Evolutionary conservation across 2,113 vertebrate species (phyloP), one percentile per base, ranked within the genome.

Genomic region (Siphamia tubifer): DNA sequence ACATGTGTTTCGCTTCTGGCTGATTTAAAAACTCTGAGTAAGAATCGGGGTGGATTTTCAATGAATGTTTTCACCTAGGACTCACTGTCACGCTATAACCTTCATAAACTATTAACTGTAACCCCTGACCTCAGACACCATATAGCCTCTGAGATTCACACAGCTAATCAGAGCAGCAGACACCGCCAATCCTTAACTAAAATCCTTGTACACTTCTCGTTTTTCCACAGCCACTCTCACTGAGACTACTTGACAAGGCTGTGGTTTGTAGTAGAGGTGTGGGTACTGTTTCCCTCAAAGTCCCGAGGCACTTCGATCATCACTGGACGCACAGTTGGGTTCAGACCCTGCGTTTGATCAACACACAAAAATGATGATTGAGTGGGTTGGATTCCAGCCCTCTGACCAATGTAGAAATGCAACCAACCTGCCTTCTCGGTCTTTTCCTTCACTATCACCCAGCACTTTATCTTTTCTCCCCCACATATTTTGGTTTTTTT

Each of bases 101-200:
- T 35, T 34, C 23, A 38, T 48, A 34, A 66, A 30, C 49, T 57
- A n/a, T n/a, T n/a, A n/a, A n/a, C n/a, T n/a, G 32, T 75, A 61
- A 81, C 32, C 68, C 61, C 34, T 82, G 69, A 85, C 76, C 78
- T 80, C 74, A 71, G 74, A 78, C 80, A 84, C 82, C 73, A 40
- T 63, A 74, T 56, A 82, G 71, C 71, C 77, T 84, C 81, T 82
- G 77, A 81, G 74, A 52, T 63, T 47, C 51, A 68, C 75, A 39
- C 65, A 73, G 38, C 47, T 68, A 77, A 35, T 27, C 31, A 49
- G 30, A 68, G 64, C 49, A 68, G 62, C 68, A 77, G 44, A 61
- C 52, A 74, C 68, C 68, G n/a, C 49, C 0, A 30, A 65, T 74
- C 63, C 75, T 77, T 77, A 69, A 79, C 83, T 70, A 69, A 60